Evolutionary conservation across 1,140 invertebrate species (phyloP).

Genomic region (Tetragnatha versicolor): DNA sequence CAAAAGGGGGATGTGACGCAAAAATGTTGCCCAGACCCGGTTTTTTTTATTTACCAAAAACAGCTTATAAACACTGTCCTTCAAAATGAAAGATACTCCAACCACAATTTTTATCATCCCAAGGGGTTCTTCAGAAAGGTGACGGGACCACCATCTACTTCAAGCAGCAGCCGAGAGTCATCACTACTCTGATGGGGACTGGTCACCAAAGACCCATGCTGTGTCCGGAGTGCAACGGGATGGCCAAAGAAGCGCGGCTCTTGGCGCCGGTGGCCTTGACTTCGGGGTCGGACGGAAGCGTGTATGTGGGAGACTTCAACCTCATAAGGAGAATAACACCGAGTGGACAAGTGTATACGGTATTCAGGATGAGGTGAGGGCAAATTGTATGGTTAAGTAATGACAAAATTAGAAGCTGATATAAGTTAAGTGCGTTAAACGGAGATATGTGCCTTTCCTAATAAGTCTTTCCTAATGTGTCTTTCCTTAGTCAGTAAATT

Average conservation of each 20-base stretch:
- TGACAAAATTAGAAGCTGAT: too few species aligned
- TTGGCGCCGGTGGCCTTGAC: slow-evolving; percentile 90
- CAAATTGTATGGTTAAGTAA: too few species aligned
- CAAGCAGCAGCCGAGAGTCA: slow-evolving; percentile 89
- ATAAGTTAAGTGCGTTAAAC: too few species aligned
- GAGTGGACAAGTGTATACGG: slow-evolving; percentile 70
- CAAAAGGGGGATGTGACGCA: too few species aligned
- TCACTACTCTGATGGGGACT: slow-evolving; percentile 89
- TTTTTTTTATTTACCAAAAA: too few species aligned
- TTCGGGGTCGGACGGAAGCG: slow-evolving; percentile 86
- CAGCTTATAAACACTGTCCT: too few species aligned
- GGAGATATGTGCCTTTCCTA: too few species aligned
- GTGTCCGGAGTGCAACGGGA: slow-evolving; percentile 78
- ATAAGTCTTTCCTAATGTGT: too few species aligned
- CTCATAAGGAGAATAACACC: slow-evolving; percentile 89
- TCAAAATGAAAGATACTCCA: too few species aligned
- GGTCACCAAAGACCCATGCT: slow-evolving; percentile 87
- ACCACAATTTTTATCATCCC: too few species aligned
- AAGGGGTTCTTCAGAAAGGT: slow-evolving; percentile 96
- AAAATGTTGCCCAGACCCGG: too few species aligned
- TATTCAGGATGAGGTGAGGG: slow-evolving; percentile 55
- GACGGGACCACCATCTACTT: slow-evolving; percentile 96
- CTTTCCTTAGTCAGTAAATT: too few species aligned
- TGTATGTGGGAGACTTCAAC: slow-evolving; percentile 96
- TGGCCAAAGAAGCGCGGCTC: slow-evolving; percentile 80